Conservation (phyloP, 2,888 invertebrate genomes). For the Troides helena region DNA sequence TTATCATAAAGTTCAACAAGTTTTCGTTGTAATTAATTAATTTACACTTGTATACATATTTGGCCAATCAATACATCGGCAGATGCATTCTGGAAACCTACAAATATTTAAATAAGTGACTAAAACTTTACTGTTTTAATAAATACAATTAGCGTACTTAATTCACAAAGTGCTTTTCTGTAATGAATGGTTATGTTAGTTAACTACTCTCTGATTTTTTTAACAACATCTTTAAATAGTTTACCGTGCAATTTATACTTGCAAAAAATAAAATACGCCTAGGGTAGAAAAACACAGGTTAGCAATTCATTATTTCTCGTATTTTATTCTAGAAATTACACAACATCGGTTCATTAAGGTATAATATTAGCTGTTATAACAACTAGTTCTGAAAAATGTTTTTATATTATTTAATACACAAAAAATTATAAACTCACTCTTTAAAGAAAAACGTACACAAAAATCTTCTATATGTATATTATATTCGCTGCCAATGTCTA, state of each 20-base stretch:
- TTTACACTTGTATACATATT: not conserved
- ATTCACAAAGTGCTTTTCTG: no score
- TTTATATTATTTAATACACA: no score
- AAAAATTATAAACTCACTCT: no score
- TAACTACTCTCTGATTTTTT: not conserved
- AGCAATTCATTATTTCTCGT: not conserved
- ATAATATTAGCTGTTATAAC: no score
- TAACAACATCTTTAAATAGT: not conserved
- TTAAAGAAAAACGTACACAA: no score
- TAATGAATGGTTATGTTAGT: no score
- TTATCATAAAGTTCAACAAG: conserved; percentile 21
- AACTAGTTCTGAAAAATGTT: no score
- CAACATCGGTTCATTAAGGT: no score
- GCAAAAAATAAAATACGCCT: not conserved
- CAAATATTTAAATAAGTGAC: not conserved
- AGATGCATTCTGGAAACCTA: no score
- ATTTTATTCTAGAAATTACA: not conserved
- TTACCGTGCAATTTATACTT: not conserved
- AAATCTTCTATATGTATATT: no score
- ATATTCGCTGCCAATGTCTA: no score
- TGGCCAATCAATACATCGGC: not conserved
- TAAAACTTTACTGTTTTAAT: not conserved
- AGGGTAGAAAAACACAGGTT: not conserved
- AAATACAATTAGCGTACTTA: not conserved
- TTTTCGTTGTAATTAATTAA: not conserved